Evolutionary conservation across 1,140 invertebrate species (phyloP), one percentile per base, ranked within the genome.

Genomic region (Bicyclus anynana): DNA sequence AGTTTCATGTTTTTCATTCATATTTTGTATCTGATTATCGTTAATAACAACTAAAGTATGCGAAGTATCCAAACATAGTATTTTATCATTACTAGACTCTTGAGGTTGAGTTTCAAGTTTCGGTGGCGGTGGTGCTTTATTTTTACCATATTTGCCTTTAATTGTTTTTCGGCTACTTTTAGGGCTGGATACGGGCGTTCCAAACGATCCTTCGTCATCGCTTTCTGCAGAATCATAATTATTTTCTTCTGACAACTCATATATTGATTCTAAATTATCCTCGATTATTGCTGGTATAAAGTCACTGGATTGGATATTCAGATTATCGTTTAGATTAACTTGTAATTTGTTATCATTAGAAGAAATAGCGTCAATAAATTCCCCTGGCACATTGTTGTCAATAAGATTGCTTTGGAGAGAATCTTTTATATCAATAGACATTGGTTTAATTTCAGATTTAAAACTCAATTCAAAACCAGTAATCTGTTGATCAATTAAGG

Each of bases 131-230:
- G 87, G 88, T 16, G 88, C 89, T 69, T 80, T 89, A 42, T 67
- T 60, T 72, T 90, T 90, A 5, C 87, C 88, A 62, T 88, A 82
- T 76, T 82, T 87, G 6, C 80, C 81, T 70, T 80, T 87, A 5
- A 62, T 46, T 5, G 64, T 35, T 74, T 86, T 89, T 69, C 71
- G 77, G 53, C 68, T 76, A 53, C 53, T 64, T 61, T 80, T 82
- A 10, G 89, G 89, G 0, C 87, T 89, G 65, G 82, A 75, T 53
- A 80, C 80, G 13, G 87, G 89, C n/a, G 89, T 89, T n/a, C 77
- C 81, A 62, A 86, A 90, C 44, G 86, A 87, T 6, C 75, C 79
- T 66, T 90, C 87, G 59, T 84, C 80, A 35, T 84, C 77, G 53
- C 80, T 84, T 40, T 84, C 85, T 13, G 67, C 59, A 12, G 75